phyloP scores from a whole-genome alignment of 2,113 vertebrate genomes.

The Ciconia boyciana region DNA sequence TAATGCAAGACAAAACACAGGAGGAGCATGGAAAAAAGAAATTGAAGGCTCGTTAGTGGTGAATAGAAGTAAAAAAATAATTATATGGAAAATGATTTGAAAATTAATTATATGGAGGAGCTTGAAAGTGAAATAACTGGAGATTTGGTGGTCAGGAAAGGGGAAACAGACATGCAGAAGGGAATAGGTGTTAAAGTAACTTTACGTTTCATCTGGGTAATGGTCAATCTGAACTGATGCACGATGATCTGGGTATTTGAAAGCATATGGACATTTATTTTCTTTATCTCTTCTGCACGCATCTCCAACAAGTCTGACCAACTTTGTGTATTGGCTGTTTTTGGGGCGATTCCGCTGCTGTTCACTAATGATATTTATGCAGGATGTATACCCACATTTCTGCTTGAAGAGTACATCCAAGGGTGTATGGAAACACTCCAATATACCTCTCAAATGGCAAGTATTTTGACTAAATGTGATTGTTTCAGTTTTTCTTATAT shows the following conservation, averaged over 20 bases:
- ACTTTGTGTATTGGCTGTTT: neutral
- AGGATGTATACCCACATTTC: neutral
- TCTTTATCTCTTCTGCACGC: neutral
- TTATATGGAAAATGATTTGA: neutral
- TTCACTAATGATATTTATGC: neutral
- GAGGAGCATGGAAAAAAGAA: neutral
- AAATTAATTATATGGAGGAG: neutral
- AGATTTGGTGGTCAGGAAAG: neutral
- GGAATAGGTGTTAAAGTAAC: neutral
- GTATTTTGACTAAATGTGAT: neutral
- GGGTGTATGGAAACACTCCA: neutral
- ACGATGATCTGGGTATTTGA: neutral
- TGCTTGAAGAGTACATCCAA: neutral
- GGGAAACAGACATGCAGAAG: neutral
- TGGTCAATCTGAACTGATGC: neutral
- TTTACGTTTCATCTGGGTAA: neutral
- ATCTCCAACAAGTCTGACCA: neutral
- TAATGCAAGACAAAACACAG: neutral
- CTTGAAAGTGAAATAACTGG: neutral
- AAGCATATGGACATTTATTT: neutral
- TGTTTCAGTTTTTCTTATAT: neutral
- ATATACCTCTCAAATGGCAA: neutral
- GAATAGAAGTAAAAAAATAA: neutral
- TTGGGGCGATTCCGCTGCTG: neutral
- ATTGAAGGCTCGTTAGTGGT: neutral